Evolutionary conservation across 2,888 invertebrate species (phyloP).

Genomic region (Acanthococcus lagerstroemiae): DNA sequence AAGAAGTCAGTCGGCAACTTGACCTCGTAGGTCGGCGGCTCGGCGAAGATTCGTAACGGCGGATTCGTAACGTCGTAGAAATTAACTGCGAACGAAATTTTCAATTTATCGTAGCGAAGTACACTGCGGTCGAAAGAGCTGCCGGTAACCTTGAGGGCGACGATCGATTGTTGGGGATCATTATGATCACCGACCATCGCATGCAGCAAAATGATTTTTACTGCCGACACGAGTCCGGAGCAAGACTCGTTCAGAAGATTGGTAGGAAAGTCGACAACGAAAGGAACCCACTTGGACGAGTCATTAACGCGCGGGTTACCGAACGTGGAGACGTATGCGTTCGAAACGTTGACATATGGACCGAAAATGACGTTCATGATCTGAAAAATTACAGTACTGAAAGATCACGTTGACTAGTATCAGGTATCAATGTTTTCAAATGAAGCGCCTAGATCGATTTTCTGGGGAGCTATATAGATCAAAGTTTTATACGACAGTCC

Average conservation of each 20-base stretch:
- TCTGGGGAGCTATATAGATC: too few species aligned
- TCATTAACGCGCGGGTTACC: conserved; percentile 30
- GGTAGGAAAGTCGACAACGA: background rate
- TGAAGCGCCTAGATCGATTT: too few species aligned
- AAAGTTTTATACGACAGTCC: too few species aligned
- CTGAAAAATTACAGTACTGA: too few species aligned
- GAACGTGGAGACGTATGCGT: conserved; percentile 15
- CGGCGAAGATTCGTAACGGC: conserved; percentile 46
- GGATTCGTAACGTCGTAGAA: conserved; percentile 47
- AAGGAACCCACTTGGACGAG: conserved; percentile 23
- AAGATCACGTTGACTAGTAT: too few species aligned
- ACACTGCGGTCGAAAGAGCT: conserved; percentile 8
- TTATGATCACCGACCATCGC: conserved; percentile 27
- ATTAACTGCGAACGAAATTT: conserved; percentile 40
- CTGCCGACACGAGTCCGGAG: background rate
- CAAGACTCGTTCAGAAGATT: background rate
- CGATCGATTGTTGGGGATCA: conserved; percentile 23
- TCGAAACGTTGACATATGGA: conserved; percentile 1
- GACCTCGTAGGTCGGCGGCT: conserved; percentile 54
- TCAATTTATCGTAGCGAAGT: conserved; percentile 34
- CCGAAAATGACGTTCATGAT: conserved; percentile 16
- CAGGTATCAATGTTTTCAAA: too few species aligned
- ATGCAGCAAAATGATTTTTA: conserved; percentile 28
- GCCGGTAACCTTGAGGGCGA: conserved; percentile 25
- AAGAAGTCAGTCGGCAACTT: conserved; percentile 63